Conservation (phyloP, 2,888 invertebrate genomes). For the Cephus rjabovi region DNA sequence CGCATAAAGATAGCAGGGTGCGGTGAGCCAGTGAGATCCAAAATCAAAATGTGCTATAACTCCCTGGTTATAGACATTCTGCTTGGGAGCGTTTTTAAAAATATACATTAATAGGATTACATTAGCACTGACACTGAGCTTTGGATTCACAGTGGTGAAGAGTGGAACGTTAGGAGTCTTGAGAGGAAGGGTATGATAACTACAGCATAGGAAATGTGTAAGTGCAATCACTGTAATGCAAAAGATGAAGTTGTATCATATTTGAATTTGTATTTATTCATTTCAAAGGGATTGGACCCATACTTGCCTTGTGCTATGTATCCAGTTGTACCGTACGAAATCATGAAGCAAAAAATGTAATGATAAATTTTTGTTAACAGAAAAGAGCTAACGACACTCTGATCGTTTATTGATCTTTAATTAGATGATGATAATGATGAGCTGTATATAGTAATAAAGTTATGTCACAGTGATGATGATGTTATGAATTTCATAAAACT, state of each 20-base stretch:
- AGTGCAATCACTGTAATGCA: background rate
- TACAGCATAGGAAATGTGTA: background rate
- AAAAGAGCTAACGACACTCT: background rate
- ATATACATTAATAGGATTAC: background rate
- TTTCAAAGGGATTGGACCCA: conserved; percentile 44
- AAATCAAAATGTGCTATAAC: background rate
- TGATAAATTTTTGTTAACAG: conserved; percentile 5
- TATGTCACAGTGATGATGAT: background rate
- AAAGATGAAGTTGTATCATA: background rate
- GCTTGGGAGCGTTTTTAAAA: background rate
- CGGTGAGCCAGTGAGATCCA: conserved; percentile 31
- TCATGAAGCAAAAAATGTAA: conserved; percentile 59
- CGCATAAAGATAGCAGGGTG: conserved; percentile 53
- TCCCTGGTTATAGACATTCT: background rate
- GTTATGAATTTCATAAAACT: conserved; percentile 1
- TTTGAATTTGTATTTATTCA: conserved; percentile 12
- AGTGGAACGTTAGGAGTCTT: conserved; percentile 17
- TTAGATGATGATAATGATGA: conserved; percentile 1
- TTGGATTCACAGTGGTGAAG: background rate
- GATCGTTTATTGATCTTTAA: background rate
- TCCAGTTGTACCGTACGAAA: conserved; percentile 64
- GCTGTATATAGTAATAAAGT: background rate
- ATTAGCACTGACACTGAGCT: background rate
- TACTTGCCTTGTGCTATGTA: conserved; percentile 65
- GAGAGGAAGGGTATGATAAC: conserved; percentile 36